Conservation (phyloP, 2,797 vertebrate genomes). For the Leptodactylus fallax region DNA sequence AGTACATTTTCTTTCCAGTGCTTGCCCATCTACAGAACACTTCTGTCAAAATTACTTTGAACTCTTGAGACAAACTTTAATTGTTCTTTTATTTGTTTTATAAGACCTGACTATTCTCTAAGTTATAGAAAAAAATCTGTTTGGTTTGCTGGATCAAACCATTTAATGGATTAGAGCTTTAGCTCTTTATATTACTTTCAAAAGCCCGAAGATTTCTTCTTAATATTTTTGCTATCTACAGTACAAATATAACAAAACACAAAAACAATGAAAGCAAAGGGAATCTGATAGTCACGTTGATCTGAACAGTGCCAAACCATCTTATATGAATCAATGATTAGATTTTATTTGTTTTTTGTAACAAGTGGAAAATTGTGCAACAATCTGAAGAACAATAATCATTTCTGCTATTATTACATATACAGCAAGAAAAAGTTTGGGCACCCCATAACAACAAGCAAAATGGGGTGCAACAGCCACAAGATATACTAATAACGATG, state of each 20-base stretch:
- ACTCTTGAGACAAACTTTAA: constrained; percentile 14
- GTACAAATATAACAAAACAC: constrained; percentile 9
- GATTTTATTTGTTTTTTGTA: not conserved
- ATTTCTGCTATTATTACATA: not conserved
- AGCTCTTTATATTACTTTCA: constrained; percentile 5
- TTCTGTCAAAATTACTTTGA: not conserved
- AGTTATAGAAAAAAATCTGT: not conserved
- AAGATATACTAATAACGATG: too few relatives aligned
- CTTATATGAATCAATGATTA: not conserved
- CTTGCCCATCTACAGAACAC: not conserved
- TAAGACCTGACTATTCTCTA: not conserved
- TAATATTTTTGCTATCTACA: constrained; percentile 7
- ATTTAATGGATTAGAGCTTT: constrained; percentile 3
- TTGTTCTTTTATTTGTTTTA: constrained; percentile 21
- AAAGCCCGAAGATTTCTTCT: constrained; percentile 3
- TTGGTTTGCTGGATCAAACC: not conserved
- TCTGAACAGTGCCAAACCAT: not conserved
- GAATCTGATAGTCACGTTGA: not conserved
- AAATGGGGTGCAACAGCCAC: too few relatives aligned
- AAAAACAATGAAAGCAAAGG: constrained; percentile 9
- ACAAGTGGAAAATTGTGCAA: not conserved
- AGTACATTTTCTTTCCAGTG: not conserved
- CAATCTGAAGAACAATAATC: not conserved
- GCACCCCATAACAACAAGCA: too few relatives aligned
- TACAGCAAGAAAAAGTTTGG: too few relatives aligned